Evolutionary conservation across 2,888 invertebrate genomes (phyloP), one percentile per base, ranked within the genome.

Genomic region (Eupithecia subumbrata): DNA sequence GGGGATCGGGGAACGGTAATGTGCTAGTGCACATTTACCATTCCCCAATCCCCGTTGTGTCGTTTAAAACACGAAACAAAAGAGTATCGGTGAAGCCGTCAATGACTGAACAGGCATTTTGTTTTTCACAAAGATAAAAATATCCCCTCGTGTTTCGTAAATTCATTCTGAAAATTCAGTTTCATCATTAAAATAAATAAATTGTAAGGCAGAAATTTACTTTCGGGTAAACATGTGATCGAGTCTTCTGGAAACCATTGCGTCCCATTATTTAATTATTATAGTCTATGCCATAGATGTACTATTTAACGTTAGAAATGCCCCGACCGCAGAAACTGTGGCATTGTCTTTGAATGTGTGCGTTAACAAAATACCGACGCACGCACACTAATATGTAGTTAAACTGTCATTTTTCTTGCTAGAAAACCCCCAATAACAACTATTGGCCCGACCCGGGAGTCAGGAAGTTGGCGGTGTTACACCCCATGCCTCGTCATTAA

Each of bases 1-100:
- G 40, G 14, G 43, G 43, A 43, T 43, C 1, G 43, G 14, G 43
- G 43, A 43, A 43, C 16, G 16, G 1, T 14, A 43, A 43, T 43
- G 43, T 43, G 43, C 5, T 16, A 14, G 14, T 45, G 16, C 16
- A 45, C 8, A 43, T 67, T 67, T 4, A 16, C 66, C 64, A 18
- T n/a, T 5, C 37, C 9, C 40, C 64, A n/a, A 40, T 56, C 70
- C 56, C 70, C 37, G n/a, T 22, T 56, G 70, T 37, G 37, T 56
- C 52, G 69, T 69, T 37, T 70, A 56, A 70, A 69, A 56, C 22
- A 70, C 22, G 70, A 56, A 56, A 70, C 70, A 70, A 56, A 52
- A 70, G 37, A 70, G 12, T 70, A 70, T 70, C 70, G 30, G 34
- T 56, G 34, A 37, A 56, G 14, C 52, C 34, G 70, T 52, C 70